Percentiles rank a stretch among this genome's conserved stretches.
These are phyloP conservation scores for Drosophila silvestris DNA, from an alignment of 2,888 invertebrate species.

Conservation along the genomic window DNA sequence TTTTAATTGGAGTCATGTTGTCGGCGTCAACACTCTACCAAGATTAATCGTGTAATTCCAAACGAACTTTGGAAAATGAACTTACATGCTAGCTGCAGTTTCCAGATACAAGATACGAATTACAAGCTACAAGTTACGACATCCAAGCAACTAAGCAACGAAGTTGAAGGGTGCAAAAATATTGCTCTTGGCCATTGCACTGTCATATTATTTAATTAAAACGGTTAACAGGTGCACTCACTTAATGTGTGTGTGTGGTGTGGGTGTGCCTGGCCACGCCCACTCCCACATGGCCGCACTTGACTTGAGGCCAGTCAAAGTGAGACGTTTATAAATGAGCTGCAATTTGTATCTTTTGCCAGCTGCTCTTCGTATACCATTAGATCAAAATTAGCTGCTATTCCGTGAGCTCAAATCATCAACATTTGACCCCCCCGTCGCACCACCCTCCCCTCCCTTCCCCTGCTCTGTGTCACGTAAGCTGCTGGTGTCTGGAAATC, in stretches of 20 bases:
- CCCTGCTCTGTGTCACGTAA: conserved; percentile 36
- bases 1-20: conserved; percentile 72
- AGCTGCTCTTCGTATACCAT: conserved; percentile 55
- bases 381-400: conserved; percentile 63
- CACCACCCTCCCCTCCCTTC: accelerated
- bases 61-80: conserved; percentile 28
- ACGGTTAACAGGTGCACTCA: conserved; percentile 61
- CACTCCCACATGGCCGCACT: neutral
- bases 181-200: conserved; percentile 30
- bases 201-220: conserved; percentile 56
- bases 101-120: conserved; percentile 27
- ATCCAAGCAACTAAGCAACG: conserved; percentile 8
- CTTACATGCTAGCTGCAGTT: conserved; percentile 19
- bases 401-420: conserved; percentile 57
- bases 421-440: neutral
- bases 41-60: conserved; percentile 70
- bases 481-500: conserved; percentile 56
- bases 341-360: conserved; percentile 69
- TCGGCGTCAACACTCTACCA: conserved; percentile 45
- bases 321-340: conserved; percentile 62
- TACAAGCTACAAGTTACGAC: neutral
- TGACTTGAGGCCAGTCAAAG: conserved; percentile 14
- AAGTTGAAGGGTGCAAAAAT: conserved; percentile 39
- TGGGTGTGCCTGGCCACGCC: conserved; percentile 25
- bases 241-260: conserved; percentile 25